Evolutionary conservation across 2,113 vertebrate genomes (phyloP), one percentile per base, ranked within the genome.

Genomic region (Cyphomyrus discorhynchus): DNA sequence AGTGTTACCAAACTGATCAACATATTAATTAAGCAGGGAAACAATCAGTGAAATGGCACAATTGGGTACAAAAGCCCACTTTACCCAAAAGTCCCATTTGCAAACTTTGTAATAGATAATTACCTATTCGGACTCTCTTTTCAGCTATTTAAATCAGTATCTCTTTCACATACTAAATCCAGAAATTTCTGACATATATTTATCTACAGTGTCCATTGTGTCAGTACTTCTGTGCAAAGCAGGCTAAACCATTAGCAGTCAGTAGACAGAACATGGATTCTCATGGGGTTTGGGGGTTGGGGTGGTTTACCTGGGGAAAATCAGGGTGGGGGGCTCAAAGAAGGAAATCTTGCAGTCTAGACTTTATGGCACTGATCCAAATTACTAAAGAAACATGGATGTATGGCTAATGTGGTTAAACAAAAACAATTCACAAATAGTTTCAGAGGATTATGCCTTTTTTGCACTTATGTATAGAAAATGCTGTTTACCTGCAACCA

Each of bases 311-410:
- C 74, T 7, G 13, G 66, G 74, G 74, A 80, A 80, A 80, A 42
- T 42, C 35, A 5, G 74, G 74, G 35, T 35, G 35, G 74, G 74
- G 74, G 74, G 15, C 35, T 42, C 17, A 19, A 3, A 15, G 17
- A 80, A 80, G 31, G 35, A 80, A 80, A 42, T 80, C 74, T 35
- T 4, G 1, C 35, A 17, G 74, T 80, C 74, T 80, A 80, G 74
- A 80, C 74, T 80, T 80, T 42, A 80, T 80, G 74, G 74, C 74
- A 80, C 35, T 80, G 74, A 39, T 80, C 74, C 74, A 80, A 80
- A 39, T 80, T 24, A 53, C 27, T 35, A 39, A 87, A 87, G 58
- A 58, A 58, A 52, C 31, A 80, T 80, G 15, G 35, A 15, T 42
- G 31, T 42, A 42, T 42, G 39, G 74, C 74, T 80, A 42, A 80